phyloP scores from a whole-genome alignment of 2,113 vertebrate species.

The Penelope pileata region DNA sequence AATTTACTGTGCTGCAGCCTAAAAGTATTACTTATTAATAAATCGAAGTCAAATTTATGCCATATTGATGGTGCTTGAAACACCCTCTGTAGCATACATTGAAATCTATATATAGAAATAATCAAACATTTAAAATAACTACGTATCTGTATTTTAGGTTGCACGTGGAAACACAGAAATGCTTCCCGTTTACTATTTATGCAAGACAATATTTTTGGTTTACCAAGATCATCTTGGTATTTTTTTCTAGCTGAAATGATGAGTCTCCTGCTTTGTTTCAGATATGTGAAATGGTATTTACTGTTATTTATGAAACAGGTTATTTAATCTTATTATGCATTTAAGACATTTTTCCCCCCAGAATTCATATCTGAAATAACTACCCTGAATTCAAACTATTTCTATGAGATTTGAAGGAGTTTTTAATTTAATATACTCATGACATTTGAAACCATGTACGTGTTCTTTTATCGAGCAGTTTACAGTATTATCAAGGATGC shows the following conservation, averaged over 20 bases:
- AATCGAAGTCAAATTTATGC: neutral
- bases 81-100: neutral
- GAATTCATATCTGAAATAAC: neutral
- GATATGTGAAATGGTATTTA: neutral
- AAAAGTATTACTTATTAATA: neutral
- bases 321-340: neutral
- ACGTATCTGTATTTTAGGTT: neutral
- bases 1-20: neutral
- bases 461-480: neutral
- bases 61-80: neutral
- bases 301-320: neutral
- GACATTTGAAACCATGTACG: neutral
- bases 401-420: neutral
- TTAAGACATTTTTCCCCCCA: neutral
- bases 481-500: neutral
- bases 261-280: neutral
- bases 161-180: neutral
- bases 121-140: neutral
- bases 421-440: neutral
- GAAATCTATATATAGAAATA: neutral
- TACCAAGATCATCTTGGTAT: neutral
- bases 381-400: neutral
- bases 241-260: neutral
- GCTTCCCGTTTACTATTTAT: neutral
- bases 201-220: neutral